Evolutionary conservation across 2,888 invertebrate species (phyloP).

Genomic region (Xestobium rufovillosum): DNA sequence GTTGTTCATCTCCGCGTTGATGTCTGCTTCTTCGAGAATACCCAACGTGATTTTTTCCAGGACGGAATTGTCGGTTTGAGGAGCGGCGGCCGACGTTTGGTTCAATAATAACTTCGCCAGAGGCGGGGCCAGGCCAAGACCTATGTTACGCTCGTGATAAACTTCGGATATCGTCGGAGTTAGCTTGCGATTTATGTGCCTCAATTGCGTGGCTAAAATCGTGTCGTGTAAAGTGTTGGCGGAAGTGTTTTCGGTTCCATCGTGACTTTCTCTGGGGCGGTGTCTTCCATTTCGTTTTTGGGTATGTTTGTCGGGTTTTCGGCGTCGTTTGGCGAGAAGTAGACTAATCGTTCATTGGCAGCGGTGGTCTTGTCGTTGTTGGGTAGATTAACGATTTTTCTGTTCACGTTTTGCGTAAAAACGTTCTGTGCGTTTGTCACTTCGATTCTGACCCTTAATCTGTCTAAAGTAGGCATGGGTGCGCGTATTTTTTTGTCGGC

Average conservation of each 20-base stretch:
- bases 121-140: conserved; percentile 80
- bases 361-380: conserved; percentile 44
- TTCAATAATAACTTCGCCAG: conserved; percentile 72
- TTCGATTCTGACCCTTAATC: conserved; percentile 57
- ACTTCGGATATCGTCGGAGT: conserved; percentile 87
- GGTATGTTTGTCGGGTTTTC: conserved; percentile 27
- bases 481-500: conserved; percentile 33
- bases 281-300: too few relatives aligned
- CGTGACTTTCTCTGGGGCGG: too few relatives aligned
- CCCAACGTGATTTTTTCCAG: conserved; percentile 46
- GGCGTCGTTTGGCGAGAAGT: conserved; percentile 47
- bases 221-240: conserved; percentile 59
- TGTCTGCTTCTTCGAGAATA: conserved; percentile 32
- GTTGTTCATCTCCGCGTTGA: conserved; percentile 26
- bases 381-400: conserved; percentile 46
- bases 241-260: too few relatives aligned
- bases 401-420: conserved; percentile 37
- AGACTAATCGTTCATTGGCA: conserved; percentile 45
- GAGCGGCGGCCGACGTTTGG: conserved; percentile 30
- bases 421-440: conserved; percentile 38
- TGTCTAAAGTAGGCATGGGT: conserved; percentile 41
- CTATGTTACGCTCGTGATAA: conserved; percentile 77
- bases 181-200: conserved; percentile 77
- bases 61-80: conserved; percentile 43
- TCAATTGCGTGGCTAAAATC: conserved; percentile 60